Conservation (phyloP, 2,113 vertebrate species). For the Meles meles region DNA sequence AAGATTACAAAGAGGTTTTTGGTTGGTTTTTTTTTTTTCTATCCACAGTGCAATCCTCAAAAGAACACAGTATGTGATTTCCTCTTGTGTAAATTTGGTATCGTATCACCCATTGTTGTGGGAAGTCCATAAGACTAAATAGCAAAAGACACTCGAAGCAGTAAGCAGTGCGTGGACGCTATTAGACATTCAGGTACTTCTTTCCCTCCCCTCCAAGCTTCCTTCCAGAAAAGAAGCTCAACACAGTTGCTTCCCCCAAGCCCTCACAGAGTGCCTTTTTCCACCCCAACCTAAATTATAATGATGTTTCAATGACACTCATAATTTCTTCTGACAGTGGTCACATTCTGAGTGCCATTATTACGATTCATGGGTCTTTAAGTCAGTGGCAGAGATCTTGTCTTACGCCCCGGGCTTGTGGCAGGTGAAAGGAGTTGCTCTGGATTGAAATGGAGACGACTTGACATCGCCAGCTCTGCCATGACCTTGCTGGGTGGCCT, state of each 20-base stretch:
- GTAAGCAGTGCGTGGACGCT: rapidly evolving
- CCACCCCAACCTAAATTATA: neutral
- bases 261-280: neutral
- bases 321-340: neutral
- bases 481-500: neutral
- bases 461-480: neutral
- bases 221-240: neutral
- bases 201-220: neutral
- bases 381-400: neutral
- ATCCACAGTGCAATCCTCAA: neutral
- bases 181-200: rapidly evolving
- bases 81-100: neutral
- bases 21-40: neutral
- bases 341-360: neutral
- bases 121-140: neutral
- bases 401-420: neutral
- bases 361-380: neutral
- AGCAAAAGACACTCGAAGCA: rapidly evolving
- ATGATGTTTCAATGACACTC: neutral
- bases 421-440: neutral
- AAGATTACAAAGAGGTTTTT: neutral
- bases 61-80: neutral
- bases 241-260: rapidly evolving
- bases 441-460: neutral
- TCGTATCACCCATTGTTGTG: too few relatives aligned